A percentile compares a stretch with the other conserved stretches of the same genome.
Conservation (phyloP, 2,113 vertebrate species). For the Echinops telfairi region DNA sequence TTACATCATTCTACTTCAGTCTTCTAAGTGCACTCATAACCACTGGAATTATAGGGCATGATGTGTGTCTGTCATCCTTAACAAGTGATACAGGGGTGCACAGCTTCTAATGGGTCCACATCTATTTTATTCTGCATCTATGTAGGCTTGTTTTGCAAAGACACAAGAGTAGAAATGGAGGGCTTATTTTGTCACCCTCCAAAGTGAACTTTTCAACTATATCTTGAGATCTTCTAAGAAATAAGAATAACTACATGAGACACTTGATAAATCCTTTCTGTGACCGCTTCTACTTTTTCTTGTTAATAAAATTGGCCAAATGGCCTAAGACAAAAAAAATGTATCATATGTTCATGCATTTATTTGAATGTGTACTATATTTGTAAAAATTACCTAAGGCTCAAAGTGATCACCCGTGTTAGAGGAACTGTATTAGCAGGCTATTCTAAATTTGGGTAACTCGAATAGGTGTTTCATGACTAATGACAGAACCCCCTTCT, state of each 20-base stretch:
- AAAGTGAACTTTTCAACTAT: conserved; percentile 51
- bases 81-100: not conserved
- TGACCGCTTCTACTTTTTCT: conserved; percentile 62
- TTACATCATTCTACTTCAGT: conserved; percentile 62
- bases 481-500: conserved; percentile 70
- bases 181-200: conserved; percentile 45
- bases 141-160: conserved; percentile 20
- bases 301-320: conserved; percentile 80
- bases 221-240: conserved; percentile 64
- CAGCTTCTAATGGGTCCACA: conserved; percentile 18
- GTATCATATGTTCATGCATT: conserved; percentile 69
- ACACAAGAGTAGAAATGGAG: conserved; percentile 31
- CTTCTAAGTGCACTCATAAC: conserved; percentile 28
- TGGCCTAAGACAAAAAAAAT: conserved; percentile 74
- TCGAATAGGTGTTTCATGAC: conserved; percentile 62
- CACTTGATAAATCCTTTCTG: conserved; percentile 53
- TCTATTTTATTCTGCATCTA: conserved; percentile 47
- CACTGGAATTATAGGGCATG: not conserved
- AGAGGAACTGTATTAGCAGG: conserved; percentile 46
- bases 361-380: conserved; percentile 72
- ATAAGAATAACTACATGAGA: conserved; percentile 62
- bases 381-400: conserved; percentile 56
- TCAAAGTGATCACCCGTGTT: conserved; percentile 46
- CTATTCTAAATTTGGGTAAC: conserved; percentile 60
- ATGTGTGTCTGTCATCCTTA: conserved; percentile 22